phyloP scores from a whole-genome alignment of 2,113 vertebrate genomes.

The Cepphus grylle region DNA sequence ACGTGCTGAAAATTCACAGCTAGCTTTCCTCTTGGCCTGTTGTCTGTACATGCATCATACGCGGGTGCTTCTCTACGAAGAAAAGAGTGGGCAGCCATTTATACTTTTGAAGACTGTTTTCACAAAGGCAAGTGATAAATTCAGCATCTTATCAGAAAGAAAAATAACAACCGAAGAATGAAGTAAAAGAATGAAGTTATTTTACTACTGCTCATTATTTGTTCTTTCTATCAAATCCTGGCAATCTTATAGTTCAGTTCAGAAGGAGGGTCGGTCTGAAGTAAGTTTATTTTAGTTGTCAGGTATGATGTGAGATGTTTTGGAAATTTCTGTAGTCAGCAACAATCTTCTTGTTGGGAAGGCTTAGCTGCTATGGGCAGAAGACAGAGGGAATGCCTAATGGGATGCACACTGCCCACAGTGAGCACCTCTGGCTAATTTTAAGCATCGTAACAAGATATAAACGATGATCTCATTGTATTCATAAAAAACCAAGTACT shows the following conservation, averaged over 20 bases:
- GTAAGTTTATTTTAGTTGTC: neutral
- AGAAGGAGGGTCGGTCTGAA: neutral
- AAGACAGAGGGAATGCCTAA: neutral
- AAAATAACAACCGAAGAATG: neutral
- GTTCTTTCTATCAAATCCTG: neutral
- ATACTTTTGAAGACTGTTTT: neutral
- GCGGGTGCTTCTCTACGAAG: neutral
- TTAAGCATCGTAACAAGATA: neutral
- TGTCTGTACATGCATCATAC: neutral
- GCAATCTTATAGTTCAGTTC: neutral
- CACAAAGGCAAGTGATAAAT: neutral
- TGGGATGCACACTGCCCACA: neutral
- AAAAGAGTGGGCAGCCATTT: neutral
- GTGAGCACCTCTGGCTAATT: neutral
- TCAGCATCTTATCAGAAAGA: neutral
- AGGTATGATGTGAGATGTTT: neutral
- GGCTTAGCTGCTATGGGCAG: neutral
- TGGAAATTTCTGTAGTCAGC: neutral
- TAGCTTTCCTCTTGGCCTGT: neutral
- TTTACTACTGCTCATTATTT: neutral
- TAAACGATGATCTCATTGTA: neutral
- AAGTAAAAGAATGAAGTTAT: neutral
- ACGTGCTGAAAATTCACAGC: neutral
- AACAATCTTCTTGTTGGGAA: neutral
- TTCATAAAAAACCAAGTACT: neutral